phyloP scores from a whole-genome alignment of 2,113 vertebrate genomes.

The Epinephelus fuscoguttatus region DNA sequence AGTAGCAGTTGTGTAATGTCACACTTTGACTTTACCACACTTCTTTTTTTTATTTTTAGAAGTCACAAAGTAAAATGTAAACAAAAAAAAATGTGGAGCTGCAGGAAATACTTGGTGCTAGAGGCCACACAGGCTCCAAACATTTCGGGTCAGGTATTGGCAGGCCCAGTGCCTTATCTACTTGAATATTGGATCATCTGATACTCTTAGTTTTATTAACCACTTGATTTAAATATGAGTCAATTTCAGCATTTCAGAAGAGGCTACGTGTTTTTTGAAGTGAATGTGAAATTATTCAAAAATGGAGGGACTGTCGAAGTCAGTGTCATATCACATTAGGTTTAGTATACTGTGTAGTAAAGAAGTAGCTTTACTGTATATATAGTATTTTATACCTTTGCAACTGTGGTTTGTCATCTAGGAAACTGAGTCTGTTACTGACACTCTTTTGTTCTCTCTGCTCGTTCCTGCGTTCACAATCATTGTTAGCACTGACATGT shows the following conservation, averaged over 20 bases:
- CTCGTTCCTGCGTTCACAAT: neutral
- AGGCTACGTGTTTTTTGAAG: conserved; percentile 4
- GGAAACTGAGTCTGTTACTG: neutral
- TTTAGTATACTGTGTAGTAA: neutral
- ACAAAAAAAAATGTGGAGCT: conserved; percentile 53
- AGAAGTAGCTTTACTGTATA: neutral
- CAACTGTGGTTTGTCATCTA: neutral
- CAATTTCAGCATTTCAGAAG: conserved; percentile 19
- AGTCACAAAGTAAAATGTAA: conserved; percentile 19
- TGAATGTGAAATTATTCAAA: conserved; percentile 7
- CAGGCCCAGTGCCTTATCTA: conserved; percentile 71
- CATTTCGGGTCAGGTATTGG: conserved; percentile 66
- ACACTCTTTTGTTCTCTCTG: neutral
- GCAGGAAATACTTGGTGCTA: conserved; percentile 72
- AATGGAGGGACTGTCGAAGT: neutral
- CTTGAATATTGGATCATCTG: conserved; percentile 69
- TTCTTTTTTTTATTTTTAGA: neutral
- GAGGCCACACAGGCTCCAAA: conserved; percentile 45
- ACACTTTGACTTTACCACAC: too few relatives aligned
- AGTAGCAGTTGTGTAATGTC: too few relatives aligned
- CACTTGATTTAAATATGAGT: conserved; percentile 12
- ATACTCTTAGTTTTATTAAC: conserved; percentile 21
- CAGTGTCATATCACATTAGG: neutral
- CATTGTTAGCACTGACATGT: neutral
- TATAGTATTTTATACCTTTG: neutral